phyloP scores from a whole-genome alignment of 2,797 vertebrate species.

The Enoplosus armatus region DNA sequence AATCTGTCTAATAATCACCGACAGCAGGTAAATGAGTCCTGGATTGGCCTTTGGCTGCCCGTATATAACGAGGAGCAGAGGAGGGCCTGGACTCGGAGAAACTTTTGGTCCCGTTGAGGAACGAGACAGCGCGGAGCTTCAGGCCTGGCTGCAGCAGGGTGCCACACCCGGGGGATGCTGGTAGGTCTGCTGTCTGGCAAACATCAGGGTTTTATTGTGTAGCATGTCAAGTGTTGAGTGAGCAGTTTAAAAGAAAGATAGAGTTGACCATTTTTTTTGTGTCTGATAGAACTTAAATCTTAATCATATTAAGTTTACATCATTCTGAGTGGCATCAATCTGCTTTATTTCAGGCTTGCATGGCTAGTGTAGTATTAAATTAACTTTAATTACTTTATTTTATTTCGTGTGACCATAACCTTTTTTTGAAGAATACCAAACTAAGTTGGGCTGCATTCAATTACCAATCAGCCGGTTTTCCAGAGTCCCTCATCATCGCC shows the following conservation, averaged over 20 bases:
- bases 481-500: background rate
- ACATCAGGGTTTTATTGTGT: background rate
- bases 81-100: constrained; percentile 53
- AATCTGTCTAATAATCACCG: constrained; percentile 83
- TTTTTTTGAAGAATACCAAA: background rate
- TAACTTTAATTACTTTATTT: background rate
- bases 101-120: constrained; percentile 39
- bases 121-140: constrained; percentile 27
- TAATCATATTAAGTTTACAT: background rate
- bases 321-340: background rate
- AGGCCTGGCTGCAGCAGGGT: constrained; percentile 41
- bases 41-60: constrained; percentile 22
- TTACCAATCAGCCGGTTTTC: background rate
- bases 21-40: constrained; percentile 83
- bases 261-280: background rate
- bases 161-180: constrained; percentile 67
- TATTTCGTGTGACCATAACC: background rate
- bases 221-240: background rate
- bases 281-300: background rate
- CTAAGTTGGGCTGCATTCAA: background rate
- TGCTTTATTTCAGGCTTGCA: background rate
- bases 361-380: background rate
- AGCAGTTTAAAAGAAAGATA: background rate
- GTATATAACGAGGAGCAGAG: constrained; percentile 65
- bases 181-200: constrained; percentile 44